Evolutionary conservation across 2,888 invertebrate species (phyloP).

Genomic region (Orthosia gothica): DNA sequence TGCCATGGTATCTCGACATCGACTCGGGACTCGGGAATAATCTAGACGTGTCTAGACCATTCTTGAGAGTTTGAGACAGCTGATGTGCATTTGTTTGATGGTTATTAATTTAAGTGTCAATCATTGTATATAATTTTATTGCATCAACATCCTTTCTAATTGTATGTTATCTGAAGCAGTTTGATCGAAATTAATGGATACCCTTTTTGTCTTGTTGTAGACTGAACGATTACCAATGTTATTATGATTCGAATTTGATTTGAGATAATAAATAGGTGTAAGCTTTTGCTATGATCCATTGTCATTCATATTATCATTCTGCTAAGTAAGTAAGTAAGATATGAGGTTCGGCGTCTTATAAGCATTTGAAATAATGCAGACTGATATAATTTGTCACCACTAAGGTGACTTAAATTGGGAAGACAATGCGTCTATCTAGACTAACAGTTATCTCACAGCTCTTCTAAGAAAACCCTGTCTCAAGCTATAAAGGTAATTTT

Average conservation of each 20-base stretch:
- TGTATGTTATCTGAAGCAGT: conserved; percentile 36
- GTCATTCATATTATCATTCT: not conserved
- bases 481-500: conserved; percentile 43
- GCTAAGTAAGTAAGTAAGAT: too few species aligned
- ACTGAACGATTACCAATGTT: conserved; percentile 28
- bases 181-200: conserved; percentile 48
- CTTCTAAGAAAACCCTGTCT: not conserved
- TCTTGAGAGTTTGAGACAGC: conserved; percentile 39
- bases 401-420: not conserved
- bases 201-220: conserved; percentile 29
- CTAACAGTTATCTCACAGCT: not conserved
- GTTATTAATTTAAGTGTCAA: conserved; percentile 55
- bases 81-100: conserved; percentile 39
- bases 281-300: conserved; percentile 5
- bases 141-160: conserved; percentile 59
- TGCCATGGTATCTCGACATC: conserved; percentile 45
- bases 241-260: conserved; percentile 30
- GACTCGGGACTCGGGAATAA: conserved; percentile 26
- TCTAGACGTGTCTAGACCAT: conserved; percentile 40
- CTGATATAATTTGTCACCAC: not conserved
- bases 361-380: not conserved
- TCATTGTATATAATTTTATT: conserved; percentile 55
- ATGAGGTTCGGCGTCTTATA: not conserved
- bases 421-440: not conserved
- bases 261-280: conserved; percentile 9